Evolutionary conservation across 2,113 vertebrate species (phyloP).

Genomic region (Paraplagusia blochii): DNA sequence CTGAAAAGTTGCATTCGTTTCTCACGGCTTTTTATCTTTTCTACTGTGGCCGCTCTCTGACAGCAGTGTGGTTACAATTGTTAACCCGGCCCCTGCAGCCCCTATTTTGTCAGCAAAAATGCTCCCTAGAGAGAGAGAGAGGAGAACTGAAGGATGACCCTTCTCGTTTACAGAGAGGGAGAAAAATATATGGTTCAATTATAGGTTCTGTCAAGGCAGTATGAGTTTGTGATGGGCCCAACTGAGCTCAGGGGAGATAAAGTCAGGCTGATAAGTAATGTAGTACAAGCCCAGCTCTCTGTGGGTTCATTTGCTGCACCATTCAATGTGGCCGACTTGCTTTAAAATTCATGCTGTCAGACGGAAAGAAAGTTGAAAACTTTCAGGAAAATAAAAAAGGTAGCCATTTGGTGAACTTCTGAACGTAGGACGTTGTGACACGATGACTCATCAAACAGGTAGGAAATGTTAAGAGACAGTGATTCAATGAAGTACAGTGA

Average conservation of each 20-base stretch:
- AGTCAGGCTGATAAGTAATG: constrained; percentile 38
- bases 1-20: constrained; percentile 16
- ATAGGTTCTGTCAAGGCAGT: constrained; percentile 43
- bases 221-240: constrained; percentile 47
- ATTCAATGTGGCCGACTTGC: not conserved
- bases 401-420: too few relatives aligned
- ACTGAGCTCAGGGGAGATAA: constrained; percentile 25
- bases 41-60: constrained; percentile 10
- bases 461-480: constrained; percentile 26
- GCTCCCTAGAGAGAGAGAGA: constrained; percentile 29
- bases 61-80: constrained; percentile 32
- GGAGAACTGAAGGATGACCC: constrained; percentile 30
- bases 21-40: constrained; percentile 31
- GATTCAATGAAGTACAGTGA: too few relatives aligned
- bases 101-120: constrained; percentile 57
- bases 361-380: not conserved
- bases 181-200: constrained; percentile 65
- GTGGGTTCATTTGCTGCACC: constrained; percentile 4
- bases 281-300: constrained; percentile 8
- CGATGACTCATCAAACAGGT: constrained; percentile 19
- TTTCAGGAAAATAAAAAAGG: too few relatives aligned
- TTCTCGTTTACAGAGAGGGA: constrained; percentile 22
- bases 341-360: constrained; percentile 5
- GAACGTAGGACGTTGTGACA: not conserved
- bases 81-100: constrained; percentile 42